Evolutionary conservation across 2,888 invertebrate species (phyloP), one percentile per base, ranked within the genome.

Genomic region (Synanthedon myopaeformis): DNA sequence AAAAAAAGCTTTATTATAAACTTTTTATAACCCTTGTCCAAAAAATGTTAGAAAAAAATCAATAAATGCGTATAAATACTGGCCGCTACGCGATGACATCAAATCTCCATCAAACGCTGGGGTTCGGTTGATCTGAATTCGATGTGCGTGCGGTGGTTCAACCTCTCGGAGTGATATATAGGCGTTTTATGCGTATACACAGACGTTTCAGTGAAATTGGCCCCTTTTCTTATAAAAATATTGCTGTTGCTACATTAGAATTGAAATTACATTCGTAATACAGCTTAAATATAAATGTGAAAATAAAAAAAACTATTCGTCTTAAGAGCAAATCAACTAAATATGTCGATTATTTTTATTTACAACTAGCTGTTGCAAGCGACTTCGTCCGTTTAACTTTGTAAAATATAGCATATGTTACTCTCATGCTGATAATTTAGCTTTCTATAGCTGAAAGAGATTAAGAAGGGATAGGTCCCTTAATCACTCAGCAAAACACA

Each of bases 61-160:
- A 49, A 49, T 49, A 58, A 52, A 59, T 55, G 55, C 58, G 57
- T 58, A 57, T 55, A 60, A 56, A 59, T 49, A 49, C 59, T 59
- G 65, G 56, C 64, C 59, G 59, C 60, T 56, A 58, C 55, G 56
- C 66, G 66, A 68, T 66, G 74, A 72, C 74, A 82, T 82, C 78
- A 81, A 79, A 81, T 73, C 66, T 72, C 80, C 79, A 79, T 81
- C 78, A 80, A 64, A 69, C 56, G 66, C 58, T 61, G 69, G 69
- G 63, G 64, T 17, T 28, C 63, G 58, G 69, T 70, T 76, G 79
- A 80, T 81, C 69, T 72, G 71, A 78, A 80, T 81, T 80, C 79
- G 61, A 81, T 80, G 68, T 73, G 76, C 76, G 78, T 79, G 63
- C 69, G 59, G 56, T 57, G 54, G 55, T 55, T 48, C 59, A 53